Evolutionary conservation across 2,113 vertebrate species (phyloP).

Genomic region (Gallinago undulata): DNA sequence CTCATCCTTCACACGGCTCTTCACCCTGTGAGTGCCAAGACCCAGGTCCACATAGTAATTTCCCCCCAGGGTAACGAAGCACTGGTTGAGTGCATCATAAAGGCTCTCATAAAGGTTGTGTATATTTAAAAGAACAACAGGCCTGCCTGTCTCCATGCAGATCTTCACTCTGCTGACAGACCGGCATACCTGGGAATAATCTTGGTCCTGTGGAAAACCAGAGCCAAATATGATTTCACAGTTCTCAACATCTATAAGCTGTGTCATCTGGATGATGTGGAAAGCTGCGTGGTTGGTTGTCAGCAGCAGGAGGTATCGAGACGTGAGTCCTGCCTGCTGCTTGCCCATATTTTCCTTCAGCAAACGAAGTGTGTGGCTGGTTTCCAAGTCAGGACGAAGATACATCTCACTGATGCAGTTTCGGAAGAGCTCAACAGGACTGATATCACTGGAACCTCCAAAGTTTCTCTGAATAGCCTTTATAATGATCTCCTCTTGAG

Average conservation of each 20-base stretch:
- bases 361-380: slow-evolving; percentile 70
- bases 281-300: slow-evolving; percentile 81
- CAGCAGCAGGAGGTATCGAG: slow-evolving; percentile 79
- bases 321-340: slow-evolving; percentile 41
- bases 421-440: slow-evolving; percentile 64
- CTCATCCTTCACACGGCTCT: slow-evolving; percentile 75
- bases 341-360: slow-evolving; percentile 73
- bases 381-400: neutral
- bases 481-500: slow-evolving; percentile 60
- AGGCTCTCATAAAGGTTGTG: slow-evolving; percentile 83
- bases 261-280: slow-evolving; percentile 73
- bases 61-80: slow-evolving; percentile 76
- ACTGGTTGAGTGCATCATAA: slow-evolving; percentile 82
- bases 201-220: slow-evolving; percentile 82
- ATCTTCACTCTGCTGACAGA: slow-evolving; percentile 80
- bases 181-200: slow-evolving; percentile 78
- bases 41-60: slow-evolving; percentile 81
- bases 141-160: slow-evolving; percentile 82
- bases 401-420: neutral
- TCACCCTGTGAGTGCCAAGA: slow-evolving; percentile 80
- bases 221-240: slow-evolving; percentile 81
- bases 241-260: slow-evolving; percentile 63
- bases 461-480: slow-evolving; percentile 79
- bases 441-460: slow-evolving; percentile 73
- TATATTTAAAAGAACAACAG: slow-evolving; percentile 79